Evolutionary conservation across 2,113 vertebrate genomes (phyloP).

Genomic region (Garra rufa): DNA sequence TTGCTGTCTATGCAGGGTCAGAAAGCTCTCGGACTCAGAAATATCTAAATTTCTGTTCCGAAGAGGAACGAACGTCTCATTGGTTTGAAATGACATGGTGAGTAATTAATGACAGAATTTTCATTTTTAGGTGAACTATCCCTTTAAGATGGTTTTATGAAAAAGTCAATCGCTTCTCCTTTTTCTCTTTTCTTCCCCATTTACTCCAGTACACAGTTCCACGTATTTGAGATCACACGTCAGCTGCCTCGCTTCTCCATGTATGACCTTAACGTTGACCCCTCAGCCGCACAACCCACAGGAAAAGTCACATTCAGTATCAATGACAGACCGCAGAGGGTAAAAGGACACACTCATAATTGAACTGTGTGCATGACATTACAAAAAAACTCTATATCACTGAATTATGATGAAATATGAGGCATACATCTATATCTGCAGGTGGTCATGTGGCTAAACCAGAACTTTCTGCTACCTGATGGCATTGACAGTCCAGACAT

Average conservation of each 20-base stretch:
- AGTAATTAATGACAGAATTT: too few species aligned
- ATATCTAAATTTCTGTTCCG: too few species aligned
- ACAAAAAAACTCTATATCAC: neutral
- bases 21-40: too few species aligned
- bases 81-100: too few species aligned
- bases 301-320: slow-evolving; percentile 84
- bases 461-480: slow-evolving; percentile 94
- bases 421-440: slow-evolving; percentile 61
- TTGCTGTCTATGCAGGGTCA: too few species aligned
- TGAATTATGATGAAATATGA: neutral
- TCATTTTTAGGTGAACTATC: too few species aligned
- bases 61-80: too few species aligned
- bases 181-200: too few species aligned
- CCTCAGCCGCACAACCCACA: slow-evolving; percentile 65
- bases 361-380: neutral
- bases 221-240: slow-evolving; percentile 93
- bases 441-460: slow-evolving; percentile 93
- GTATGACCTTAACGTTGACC: slow-evolving; percentile 82
- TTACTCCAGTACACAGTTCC: slow-evolving; percentile 87
- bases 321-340: slow-evolving; percentile 89
- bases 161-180: neutral
- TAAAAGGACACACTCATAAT: slow-evolving; percentile 68
- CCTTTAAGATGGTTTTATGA: neutral
- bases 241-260: slow-evolving; percentile 96
- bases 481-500: slow-evolving; percentile 83